Evolutionary conservation across 2,888 invertebrate genomes (phyloP).

Genomic region (Melolontha melolontha): DNA sequence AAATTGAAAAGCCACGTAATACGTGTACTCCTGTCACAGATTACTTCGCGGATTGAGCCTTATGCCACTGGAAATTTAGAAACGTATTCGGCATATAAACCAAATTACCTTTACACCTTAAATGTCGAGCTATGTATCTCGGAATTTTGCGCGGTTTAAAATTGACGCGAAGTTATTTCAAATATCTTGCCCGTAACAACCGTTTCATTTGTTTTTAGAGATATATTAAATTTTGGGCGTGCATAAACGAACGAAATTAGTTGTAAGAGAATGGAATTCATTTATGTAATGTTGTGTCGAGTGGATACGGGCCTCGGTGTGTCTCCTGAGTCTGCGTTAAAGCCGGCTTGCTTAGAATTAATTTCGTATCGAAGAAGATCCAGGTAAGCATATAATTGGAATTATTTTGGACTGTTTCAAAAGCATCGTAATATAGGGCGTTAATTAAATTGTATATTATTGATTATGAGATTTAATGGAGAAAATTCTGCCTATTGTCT

Average conservation of each 20-base stretch:
- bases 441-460: too few relatives aligned
- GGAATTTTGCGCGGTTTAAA: conserved; percentile 16
- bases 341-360: too few relatives aligned
- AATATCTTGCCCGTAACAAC: conserved; percentile 23
- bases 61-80: conserved; percentile 20
- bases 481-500: too few relatives aligned
- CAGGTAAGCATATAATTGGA: too few relatives aligned
- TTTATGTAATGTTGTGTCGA: too few relatives aligned
- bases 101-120: conserved; percentile 33
- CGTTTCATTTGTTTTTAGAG: conserved; percentile 34
- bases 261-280: too few relatives aligned
- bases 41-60: conserved; percentile 26
- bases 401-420: too few relatives aligned
- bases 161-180: conserved; percentile 25
- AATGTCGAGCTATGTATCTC: conserved; percentile 7
- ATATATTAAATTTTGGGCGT: conserved; percentile 11
- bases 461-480: too few relatives aligned
- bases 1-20: conserved; percentile 25
- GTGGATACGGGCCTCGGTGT: too few relatives aligned
- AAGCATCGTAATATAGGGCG: too few relatives aligned
- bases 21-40: conserved; percentile 24
- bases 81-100: conserved; percentile 31
- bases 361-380: too few relatives aligned
- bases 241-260: conserved; percentile 27
- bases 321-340: too few relatives aligned